phyloP scores from a whole-genome alignment of 2,888 invertebrate species.

The Erynnis tages region DNA sequence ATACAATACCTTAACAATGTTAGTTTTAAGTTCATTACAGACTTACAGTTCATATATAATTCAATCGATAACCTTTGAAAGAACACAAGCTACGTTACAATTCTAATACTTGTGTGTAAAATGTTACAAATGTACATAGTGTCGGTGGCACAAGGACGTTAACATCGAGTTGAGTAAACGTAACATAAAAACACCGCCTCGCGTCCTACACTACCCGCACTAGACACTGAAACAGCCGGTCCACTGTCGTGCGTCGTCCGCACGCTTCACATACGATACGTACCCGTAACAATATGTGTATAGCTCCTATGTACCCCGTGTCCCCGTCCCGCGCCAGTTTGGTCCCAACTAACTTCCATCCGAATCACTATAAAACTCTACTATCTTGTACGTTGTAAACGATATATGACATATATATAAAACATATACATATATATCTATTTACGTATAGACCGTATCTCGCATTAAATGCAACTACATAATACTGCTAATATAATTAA shows the following conservation, averaged over 20 bases:
- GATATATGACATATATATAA: constrained; percentile 43
- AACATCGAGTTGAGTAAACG: constrained; percentile 38
- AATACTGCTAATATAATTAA: constrained; percentile 53
- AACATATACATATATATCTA: constrained; percentile 50
- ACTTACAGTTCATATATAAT: too few species aligned
- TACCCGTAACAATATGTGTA: too few species aligned
- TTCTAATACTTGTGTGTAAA: constrained; percentile 8
- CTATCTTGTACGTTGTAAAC: constrained; percentile 36
- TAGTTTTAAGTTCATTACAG: constrained; percentile 4
- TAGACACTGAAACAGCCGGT: constrained; percentile 57
- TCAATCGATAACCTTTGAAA: not conserved
- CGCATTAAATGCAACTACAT: constrained; percentile 66
- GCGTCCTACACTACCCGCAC: constrained; percentile 46
- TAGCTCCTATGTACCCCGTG: constrained; percentile 43
- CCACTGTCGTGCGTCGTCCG: constrained; percentile 25
- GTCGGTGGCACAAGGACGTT: constrained; percentile 42
- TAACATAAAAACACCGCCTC: constrained; percentile 38
- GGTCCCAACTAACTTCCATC: constrained; percentile 57
- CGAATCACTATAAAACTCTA: constrained; percentile 37
- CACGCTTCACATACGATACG: constrained; percentile 1
- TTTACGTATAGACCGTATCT: constrained; percentile 68
- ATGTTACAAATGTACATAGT: constrained; percentile 19
- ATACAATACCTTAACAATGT: constrained; percentile 12
- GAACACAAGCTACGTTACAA: not conserved
- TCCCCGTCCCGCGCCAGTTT: constrained; percentile 73